Conservation (phyloP, 1,140 invertebrate genomes). For the Drosophila pruinosa region DNA sequence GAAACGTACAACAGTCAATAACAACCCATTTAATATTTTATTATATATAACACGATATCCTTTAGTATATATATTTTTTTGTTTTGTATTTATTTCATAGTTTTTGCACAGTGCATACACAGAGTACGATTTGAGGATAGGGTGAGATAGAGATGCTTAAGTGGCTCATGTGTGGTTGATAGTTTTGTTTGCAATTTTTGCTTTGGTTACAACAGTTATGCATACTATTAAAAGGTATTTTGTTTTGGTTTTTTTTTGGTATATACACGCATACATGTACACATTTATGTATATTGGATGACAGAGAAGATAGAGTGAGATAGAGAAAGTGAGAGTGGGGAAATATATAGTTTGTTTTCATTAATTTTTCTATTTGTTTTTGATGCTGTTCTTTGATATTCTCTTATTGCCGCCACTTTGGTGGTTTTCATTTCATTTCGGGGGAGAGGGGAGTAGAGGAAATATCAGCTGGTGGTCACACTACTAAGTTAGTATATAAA, state of each 20-base stretch:
- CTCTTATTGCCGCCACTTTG: constrained; percentile 8
- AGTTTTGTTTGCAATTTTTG: constrained; percentile 7
- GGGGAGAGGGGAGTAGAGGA: not conserved
- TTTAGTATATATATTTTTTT: constrained; percentile 19
- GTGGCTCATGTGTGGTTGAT: constrained; percentile 12
- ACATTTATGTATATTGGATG: constrained; percentile 21
- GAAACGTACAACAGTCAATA: constrained; percentile 59
- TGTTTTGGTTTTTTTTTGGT: not conserved
- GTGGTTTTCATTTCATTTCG: not conserved
- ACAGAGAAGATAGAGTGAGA: constrained; percentile 5
- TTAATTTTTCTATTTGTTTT: not conserved
- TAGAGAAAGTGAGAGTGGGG: not conserved
- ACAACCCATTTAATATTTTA: constrained; percentile 20
- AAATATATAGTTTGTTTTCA: constrained; percentile 5
- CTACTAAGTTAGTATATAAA: constrained; percentile 15
- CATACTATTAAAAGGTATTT: constrained; percentile 37
- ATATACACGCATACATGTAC: constrained; percentile 9
- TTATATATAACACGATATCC: not conserved
- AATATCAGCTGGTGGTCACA: not conserved
- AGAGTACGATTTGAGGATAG: constrained; percentile 19
- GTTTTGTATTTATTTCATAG: constrained; percentile 18
- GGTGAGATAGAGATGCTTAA: constrained; percentile 18
- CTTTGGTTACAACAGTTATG: constrained; percentile 49
- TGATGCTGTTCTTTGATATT: not conserved
- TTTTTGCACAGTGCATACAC: constrained; percentile 71